Conservation (phyloP, 2,113 vertebrate genomes). For the Diglossa brunneiventris region DNA sequence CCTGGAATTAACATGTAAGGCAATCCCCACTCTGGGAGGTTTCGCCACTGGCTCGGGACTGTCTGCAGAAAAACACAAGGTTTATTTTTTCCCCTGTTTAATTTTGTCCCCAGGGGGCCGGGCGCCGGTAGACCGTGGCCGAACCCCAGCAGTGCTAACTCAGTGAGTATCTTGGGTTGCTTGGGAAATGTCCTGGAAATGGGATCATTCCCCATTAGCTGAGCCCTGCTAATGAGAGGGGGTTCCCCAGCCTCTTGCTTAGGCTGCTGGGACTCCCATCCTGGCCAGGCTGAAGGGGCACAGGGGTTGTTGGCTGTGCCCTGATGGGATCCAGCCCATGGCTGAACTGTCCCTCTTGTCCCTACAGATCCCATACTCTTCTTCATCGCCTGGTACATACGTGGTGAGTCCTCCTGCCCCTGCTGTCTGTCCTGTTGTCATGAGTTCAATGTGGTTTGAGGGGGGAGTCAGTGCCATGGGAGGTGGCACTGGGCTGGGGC, state of each 20-base stretch:
- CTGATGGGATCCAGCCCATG: neutral
- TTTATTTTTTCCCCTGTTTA: neutral
- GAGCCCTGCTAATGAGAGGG: neutral
- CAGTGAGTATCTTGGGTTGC: slow-evolving; percentile 81
- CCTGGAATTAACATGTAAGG: slow-evolving; percentile 98
- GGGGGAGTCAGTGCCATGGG: rapidly evolving
- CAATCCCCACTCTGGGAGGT: rapidly evolving
- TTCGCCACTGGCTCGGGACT: neutral
- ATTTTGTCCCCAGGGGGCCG: slow-evolving; percentile 82
- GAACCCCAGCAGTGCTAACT: slow-evolving; percentile 96
- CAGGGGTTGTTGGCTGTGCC: neutral
- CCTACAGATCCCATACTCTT: slow-evolving; percentile 95
- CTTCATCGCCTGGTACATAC: slow-evolving; percentile 96
- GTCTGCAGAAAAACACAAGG: neutral
- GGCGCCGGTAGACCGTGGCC: slow-evolving; percentile 95
- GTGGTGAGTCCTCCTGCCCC: slow-evolving; percentile 82
- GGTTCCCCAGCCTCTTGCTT: neutral
- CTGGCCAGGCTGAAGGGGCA: rapidly evolving
- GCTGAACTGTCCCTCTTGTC: slow-evolving; percentile 19
- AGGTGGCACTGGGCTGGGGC: neutral
- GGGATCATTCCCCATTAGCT: neutral
- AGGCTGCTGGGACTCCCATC: neutral
- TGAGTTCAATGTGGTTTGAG: rapidly evolving
- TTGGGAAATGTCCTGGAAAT: rapidly evolving
- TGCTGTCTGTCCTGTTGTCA: rapidly evolving